phyloP scores from a whole-genome alignment of 2,888 invertebrate genomes.

The Ichneumoninae sp. region DNA sequence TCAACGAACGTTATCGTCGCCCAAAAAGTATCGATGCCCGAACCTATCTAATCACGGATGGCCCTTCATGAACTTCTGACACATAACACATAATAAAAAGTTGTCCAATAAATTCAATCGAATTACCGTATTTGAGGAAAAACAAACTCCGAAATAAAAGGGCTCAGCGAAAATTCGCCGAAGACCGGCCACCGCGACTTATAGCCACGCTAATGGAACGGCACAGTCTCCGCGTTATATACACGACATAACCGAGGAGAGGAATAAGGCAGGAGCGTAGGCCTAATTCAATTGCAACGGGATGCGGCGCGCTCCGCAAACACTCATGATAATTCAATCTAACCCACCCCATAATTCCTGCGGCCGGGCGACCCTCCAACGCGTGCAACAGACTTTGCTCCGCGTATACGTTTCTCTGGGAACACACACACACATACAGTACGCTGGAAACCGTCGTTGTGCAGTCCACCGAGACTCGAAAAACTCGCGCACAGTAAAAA shows the following conservation, averaged over 20 bases:
- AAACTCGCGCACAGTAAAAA: too few species aligned
- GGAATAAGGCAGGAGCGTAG: constrained; percentile 58
- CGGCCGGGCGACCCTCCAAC: constrained; percentile 61
- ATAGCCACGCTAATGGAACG: not conserved
- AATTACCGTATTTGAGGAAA: not conserved
- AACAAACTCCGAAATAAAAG: not conserved
- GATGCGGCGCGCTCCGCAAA: constrained; percentile 82
- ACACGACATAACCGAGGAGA: constrained; percentile 50
- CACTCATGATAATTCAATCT: constrained; percentile 85
- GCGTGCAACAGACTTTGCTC: constrained; percentile 30
- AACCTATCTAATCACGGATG: not conserved
- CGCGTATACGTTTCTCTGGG: constrained; percentile 25
- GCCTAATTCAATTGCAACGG: constrained; percentile 83
- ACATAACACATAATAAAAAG: not conserved
- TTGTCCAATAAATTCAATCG: not conserved
- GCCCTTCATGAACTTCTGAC: not conserved
- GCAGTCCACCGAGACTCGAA: too few species aligned
- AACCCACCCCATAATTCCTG: constrained; percentile 69
- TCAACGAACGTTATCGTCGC: not conserved
- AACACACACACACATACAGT: not conserved
- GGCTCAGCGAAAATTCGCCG: not conserved
- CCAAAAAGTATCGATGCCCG: not conserved
- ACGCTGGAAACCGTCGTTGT: not conserved
- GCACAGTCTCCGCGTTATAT: constrained; percentile 8
- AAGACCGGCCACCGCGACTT: not conserved